Evolutionary conservation across 1,140 invertebrate species (phyloP).

Genomic region (Sycobia sp.): DNA sequence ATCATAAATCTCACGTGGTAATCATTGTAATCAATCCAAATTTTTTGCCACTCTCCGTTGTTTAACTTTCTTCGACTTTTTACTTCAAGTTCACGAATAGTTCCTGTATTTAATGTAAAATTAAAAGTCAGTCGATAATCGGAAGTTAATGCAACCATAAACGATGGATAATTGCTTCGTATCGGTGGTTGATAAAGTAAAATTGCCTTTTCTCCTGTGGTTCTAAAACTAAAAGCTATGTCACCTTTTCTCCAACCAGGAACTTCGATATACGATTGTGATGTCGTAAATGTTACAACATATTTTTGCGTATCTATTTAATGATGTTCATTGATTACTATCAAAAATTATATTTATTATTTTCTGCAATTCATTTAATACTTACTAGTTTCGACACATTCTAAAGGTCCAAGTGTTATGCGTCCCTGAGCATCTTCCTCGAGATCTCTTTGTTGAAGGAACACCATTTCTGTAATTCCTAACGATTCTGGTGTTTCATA

Average conservation of each 20-base stretch:
- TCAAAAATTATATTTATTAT: background rate
- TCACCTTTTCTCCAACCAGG: slow-evolving; percentile 90
- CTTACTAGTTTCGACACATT: slow-evolving; percentile 93
- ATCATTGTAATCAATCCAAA: slow-evolving; percentile 91
- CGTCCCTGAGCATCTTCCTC: slow-evolving; percentile 80
- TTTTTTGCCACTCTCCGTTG: slow-evolving; percentile 92
- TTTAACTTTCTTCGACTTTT: slow-evolving; percentile 82
- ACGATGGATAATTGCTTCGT: slow-evolving; percentile 84
- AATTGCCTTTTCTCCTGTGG: slow-evolving; percentile 86
- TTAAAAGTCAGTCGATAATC: slow-evolving; percentile 88
- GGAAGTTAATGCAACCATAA: slow-evolving; percentile 83
- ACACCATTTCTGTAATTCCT: slow-evolving; percentile 88
- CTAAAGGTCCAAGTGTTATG: slow-evolving; percentile 86
- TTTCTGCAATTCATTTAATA: slow-evolving; percentile 32
- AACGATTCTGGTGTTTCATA: slow-evolving; percentile 79
- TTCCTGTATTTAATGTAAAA: slow-evolving; percentile 85
- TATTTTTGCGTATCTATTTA: slow-evolving; percentile 85
- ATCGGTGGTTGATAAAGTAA: slow-evolving; percentile 89
- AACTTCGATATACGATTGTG: slow-evolving; percentile 88
- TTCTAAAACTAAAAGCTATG: slow-evolving; percentile 90
- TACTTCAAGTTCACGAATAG: slow-evolving; percentile 77
- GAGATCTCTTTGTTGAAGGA: slow-evolving; percentile 83
- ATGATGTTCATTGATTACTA: slow-evolving; percentile 22
- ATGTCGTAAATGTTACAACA: slow-evolving; percentile 91
- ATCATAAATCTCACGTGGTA: slow-evolving; percentile 94